Evolutionary conservation across 2,888 invertebrate genomes (phyloP).

Genomic region (Nomada fabriciana): DNA sequence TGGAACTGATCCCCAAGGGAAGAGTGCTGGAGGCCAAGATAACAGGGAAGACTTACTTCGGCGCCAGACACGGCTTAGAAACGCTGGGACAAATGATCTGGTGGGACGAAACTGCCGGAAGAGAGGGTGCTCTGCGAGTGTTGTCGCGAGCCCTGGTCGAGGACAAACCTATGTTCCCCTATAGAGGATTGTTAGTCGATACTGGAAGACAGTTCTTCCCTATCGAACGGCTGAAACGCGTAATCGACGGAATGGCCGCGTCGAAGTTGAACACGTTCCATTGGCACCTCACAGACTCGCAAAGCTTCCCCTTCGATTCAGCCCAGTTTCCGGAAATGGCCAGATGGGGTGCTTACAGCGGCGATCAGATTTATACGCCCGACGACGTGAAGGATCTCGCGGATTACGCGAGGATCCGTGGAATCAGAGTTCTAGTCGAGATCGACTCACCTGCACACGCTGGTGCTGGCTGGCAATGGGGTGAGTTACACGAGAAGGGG

Average conservation of each 20-base stretch:
- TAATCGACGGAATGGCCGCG: slow-evolving; percentile 94
- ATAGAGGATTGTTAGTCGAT: slow-evolving; percentile 95
- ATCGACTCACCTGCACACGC: slow-evolving; percentile 96
- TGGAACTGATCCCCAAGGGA: slow-evolving; percentile 86
- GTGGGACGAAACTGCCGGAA: slow-evolving; percentile 89
- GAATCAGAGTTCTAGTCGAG: slow-evolving; percentile 94
- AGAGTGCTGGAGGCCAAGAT: slow-evolving; percentile 87
- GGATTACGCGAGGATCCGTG: slow-evolving; percentile 91
- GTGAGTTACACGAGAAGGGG: slow-evolving; percentile 78
- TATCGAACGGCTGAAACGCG: slow-evolving; percentile 89
- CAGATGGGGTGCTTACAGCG: slow-evolving; percentile 93
- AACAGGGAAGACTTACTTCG: slow-evolving; percentile 89
- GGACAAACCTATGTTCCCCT: slow-evolving; percentile 92
- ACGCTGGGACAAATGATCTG: slow-evolving; percentile 93
- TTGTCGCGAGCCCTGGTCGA: slow-evolving; percentile 88
- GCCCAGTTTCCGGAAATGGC: slow-evolving; percentile 91
- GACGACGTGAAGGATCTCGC: slow-evolving; percentile 90
- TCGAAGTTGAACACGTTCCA: slow-evolving; percentile 97
- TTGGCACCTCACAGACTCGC: slow-evolving; percentile 96
- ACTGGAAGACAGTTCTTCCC: slow-evolving; percentile 96
- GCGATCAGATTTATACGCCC: slow-evolving; percentile 90
- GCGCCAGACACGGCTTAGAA: slow-evolving; percentile 91
- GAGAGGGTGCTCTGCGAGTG: slow-evolving; percentile 87
- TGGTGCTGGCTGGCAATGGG: slow-evolving; percentile 95
- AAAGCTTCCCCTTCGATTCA: slow-evolving; percentile 95